Evolutionary conservation across 1,140 invertebrate species (phyloP), one percentile per base, ranked within the genome.

Genomic region (Diploscapter pachys): DNA sequence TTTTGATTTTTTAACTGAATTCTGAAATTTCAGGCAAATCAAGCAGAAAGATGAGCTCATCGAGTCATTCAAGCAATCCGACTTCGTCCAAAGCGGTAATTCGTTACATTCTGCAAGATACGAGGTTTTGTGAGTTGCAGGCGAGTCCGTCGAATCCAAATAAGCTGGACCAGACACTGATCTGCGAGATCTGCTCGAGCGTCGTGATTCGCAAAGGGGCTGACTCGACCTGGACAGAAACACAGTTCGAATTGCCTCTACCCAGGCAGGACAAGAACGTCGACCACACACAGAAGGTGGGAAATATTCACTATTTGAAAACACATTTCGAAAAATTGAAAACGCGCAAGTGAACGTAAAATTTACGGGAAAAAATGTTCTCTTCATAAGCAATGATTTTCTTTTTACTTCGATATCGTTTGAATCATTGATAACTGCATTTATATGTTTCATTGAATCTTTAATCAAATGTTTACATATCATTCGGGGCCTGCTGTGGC

Each of bases 251-350:
- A 6, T 67, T 74, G 4, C 73, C 73, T 9, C 50, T 74, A 51
- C 50, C 73, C 11, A 53, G 73, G 49, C 73, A 74, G n/a, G 59
- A 68, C 50, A 74, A 74, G 64, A 67, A 67, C 4, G 59, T 74
- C 48, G 73, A 74, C 51, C 50, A 63, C n/a, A 69, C 73, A 54
- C 73, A 74, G 54, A 74, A 53, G 3, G 66, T 68, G 2, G 11
- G 11, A 6, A 9, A 59, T 31, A 31, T 31, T 31, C 31, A 31
- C 31, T 31, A 31, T 31, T 31, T 31, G 31, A 31, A 31, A 31
- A 31, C 1, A 31, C 1, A 31, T 31, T 0, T 59, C 9, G 9
- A 59, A 59, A 31, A 59, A 59, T 59, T 31, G 57, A 31, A 31
- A 11, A 31, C 31, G 57, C 57, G 9, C 9, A 59, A 59, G 9